Evolutionary conservation across 2,797 vertebrate genomes (phyloP).

Genomic region (Etheostoma perlongum): DNA sequence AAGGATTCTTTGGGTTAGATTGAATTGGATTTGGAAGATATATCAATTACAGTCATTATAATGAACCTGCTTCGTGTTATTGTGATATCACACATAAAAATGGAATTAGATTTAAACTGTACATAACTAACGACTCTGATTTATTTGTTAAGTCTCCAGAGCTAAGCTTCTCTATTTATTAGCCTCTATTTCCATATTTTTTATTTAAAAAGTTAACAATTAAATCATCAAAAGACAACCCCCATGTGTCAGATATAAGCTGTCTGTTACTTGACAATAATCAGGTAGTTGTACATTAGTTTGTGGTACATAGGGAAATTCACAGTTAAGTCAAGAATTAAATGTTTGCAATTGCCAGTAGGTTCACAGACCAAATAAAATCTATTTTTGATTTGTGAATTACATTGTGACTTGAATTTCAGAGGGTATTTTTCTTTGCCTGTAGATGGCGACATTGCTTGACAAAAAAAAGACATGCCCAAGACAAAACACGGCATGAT

Average conservation of each 20-base stretch:
- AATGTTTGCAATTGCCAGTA: slow-evolving; percentile 1
- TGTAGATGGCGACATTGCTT: slow-evolving; percentile 97
- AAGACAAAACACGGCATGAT: slow-evolving; percentile 49
- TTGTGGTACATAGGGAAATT: not conserved
- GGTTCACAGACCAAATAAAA: slow-evolving; percentile 31
- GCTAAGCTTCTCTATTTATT: slow-evolving; percentile 32
- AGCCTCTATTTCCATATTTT: slow-evolving; percentile 39
- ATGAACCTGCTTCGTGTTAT: slow-evolving; percentile 55
- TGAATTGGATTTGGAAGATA: slow-evolving; percentile 85
- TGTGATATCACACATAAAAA: slow-evolving; percentile 45
- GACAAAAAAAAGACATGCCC: slow-evolving; percentile 72
- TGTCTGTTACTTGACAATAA: not conserved
- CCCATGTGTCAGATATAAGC: not conserved
- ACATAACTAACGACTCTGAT: slow-evolving; percentile 33
- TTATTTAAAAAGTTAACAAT: slow-evolving; percentile 33
- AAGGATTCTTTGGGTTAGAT: slow-evolving; percentile 85
- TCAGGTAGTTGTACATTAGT: not conserved
- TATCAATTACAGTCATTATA: slow-evolving; percentile 81
- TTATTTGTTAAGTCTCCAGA: slow-evolving; percentile 31
- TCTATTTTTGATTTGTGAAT: slow-evolving; percentile 30
- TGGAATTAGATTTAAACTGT: slow-evolving; percentile 50
- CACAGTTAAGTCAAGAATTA: not conserved
- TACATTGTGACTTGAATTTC: slow-evolving; percentile 26
- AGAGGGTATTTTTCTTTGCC: slow-evolving; percentile 64
- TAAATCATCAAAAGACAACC: slow-evolving; percentile 12